Conservation (phyloP, 2,113 vertebrate genomes). For the Hemicordylus capensis region DNA sequence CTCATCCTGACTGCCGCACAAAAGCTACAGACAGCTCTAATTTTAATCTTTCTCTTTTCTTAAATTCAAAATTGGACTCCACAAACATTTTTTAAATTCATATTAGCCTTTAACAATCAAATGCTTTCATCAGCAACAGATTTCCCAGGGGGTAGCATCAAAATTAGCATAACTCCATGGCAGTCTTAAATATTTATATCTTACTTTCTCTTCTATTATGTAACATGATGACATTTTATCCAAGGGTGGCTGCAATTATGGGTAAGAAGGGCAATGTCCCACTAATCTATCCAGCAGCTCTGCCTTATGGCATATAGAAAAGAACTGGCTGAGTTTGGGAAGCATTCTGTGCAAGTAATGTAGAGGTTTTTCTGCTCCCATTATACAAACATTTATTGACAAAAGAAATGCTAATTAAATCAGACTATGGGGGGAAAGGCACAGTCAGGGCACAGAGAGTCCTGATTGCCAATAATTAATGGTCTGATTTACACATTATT, state of each 20-base stretch:
- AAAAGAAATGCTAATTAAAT: background rate
- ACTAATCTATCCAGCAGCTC: background rate
- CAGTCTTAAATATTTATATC: conserved; percentile 64
- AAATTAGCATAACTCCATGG: conserved; percentile 52
- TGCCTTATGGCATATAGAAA: background rate
- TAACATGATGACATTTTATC: conserved; percentile 60
- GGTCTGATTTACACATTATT: background rate
- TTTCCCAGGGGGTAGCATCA: conserved; percentile 35
- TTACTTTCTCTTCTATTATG: conserved; percentile 63
- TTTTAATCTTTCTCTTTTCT: conserved; percentile 58
- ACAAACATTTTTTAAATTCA: conserved; percentile 60
- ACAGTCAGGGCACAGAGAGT: background rate
- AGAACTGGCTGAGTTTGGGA: background rate
- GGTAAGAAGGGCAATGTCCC: conserved; percentile 45
- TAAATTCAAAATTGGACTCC: conserved; percentile 59
- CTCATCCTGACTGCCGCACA: too few relatives aligned
- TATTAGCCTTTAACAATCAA: conserved; percentile 63
- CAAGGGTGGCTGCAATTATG: conserved; percentile 40
- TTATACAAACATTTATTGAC: conserved; percentile 4
- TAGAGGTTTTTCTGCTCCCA: background rate
- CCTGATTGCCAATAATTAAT: background rate
- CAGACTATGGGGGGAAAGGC: background rate
- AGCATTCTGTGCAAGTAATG: conserved; percentile 21
- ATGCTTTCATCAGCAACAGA: conserved; percentile 35
- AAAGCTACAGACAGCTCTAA: too few relatives aligned